phyloP scores from a whole-genome alignment of 2,113 vertebrate species.

The Corvus moneduloides region DNA sequence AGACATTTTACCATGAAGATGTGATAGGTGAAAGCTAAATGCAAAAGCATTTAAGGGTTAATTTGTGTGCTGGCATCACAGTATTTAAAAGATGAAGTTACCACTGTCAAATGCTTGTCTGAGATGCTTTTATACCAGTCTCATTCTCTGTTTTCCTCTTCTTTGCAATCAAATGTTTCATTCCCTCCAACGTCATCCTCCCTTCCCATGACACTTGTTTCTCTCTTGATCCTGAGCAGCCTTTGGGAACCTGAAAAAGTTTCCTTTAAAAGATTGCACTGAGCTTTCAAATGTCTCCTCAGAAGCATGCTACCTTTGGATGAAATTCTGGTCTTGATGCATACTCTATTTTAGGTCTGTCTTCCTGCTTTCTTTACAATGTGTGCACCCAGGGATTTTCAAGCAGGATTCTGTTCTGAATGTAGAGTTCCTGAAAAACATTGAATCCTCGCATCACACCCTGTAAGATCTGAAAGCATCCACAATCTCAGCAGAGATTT shows the following conservation, averaged over 20 bases:
- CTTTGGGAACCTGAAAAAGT: background rate
- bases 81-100: background rate
- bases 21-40: background rate
- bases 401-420: constrained; percentile 14
- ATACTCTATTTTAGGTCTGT: constrained; percentile 25
- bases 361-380: constrained; percentile 4
- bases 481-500: constrained; percentile 25
- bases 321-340: constrained; percentile 29
- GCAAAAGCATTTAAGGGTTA: background rate
- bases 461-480: constrained; percentile 23
- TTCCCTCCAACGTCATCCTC: constrained; percentile 8
- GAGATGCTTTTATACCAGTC: background rate
- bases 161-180: background rate
- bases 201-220: background rate
- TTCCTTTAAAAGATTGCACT: background rate
- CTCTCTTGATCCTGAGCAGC: constrained; percentile 27
- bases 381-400: constrained; percentile 13
- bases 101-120: background rate
- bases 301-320: background rate
- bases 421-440: constrained; percentile 38
- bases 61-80: background rate
- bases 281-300: constrained; percentile 23
- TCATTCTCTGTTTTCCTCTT: background rate
- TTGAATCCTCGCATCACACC: background rate
- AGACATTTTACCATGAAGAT: background rate